Evolutionary conservation across 1,140 invertebrate species (phyloP), one percentile per base, ranked within the genome.

Genomic region (Drosophila watanabei): DNA sequence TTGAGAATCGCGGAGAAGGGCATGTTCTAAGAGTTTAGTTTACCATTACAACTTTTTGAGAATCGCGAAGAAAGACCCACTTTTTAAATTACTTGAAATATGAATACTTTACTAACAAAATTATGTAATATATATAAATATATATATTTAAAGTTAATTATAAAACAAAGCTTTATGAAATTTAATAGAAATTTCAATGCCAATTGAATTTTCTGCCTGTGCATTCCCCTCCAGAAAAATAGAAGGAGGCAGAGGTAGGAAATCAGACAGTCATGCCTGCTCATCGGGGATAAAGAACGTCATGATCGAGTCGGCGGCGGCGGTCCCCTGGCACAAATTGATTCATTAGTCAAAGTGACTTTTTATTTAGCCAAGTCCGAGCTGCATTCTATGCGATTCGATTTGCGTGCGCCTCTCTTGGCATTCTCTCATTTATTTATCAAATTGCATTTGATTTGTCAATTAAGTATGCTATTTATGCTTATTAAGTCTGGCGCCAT

Each of bases 291-390:
- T 48, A 71, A 69, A 46, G 68, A 84, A 81, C 81, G 72, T 82
- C 78, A 83, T 81, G 73, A 75, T 89, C 75, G 70, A 65, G 49
- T 79, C 75, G 75, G 66, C 73, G 77, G 66, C 73, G 77, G 68
- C 37, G 63, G 56, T 37, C 33, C 28, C 28, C 85, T 64, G 82
- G 82, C 86, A 57, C 54, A 90, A 90, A 90, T 90, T 90, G 86
- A 91, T 90, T 90, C 86, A 90, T 90, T 90, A 90, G 86, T 90
- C 86, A 89, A 89, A 89, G 86, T 89, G 86, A 89, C 86, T 89
- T 80, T 89, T 57, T 90, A 85, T 79, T 90, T 86, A 90, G 75
- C 51, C 57, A 30, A 59, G 57, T 43, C 48, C 43, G 62, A 54
- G 28, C 61, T 49, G 65, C 64, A 79, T 75, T 77, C 72, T 77